phyloP scores from a whole-genome alignment of 2,888 invertebrate species.

The Ormyrus pomaceus region DNA sequence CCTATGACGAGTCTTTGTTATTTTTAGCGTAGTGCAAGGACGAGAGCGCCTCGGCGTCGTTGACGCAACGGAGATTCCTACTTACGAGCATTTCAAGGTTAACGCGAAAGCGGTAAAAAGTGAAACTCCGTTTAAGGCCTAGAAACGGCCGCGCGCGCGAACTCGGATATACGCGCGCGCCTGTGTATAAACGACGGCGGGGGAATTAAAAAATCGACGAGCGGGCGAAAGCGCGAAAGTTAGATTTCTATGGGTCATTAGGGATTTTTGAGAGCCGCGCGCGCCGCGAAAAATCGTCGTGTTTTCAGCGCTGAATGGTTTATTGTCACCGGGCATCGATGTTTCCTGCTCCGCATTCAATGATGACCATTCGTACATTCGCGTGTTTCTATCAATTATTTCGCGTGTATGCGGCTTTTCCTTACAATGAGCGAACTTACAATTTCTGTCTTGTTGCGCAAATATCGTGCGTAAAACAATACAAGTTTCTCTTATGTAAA shows the following conservation, averaged over 20 bases:
- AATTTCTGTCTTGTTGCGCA: slow-evolving; percentile 2
- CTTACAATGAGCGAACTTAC: slow-evolving; percentile 11
- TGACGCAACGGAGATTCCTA: too few species aligned
- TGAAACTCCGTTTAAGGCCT: too few species aligned
- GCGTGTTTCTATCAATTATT: slow-evolving; percentile 33
- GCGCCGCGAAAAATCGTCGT: background rate
- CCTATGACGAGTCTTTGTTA: too few species aligned
- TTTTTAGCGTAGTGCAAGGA: too few species aligned
- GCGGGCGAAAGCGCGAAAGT: slow-evolving; percentile 23
- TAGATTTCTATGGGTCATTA: background rate
- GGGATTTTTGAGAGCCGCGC: background rate
- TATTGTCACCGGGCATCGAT: too few species aligned
- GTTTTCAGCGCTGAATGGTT: background rate
- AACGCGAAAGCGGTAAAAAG: too few species aligned
- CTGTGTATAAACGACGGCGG: too few species aligned
- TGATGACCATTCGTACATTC: slow-evolving; percentile 8
- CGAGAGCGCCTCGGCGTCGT: too few species aligned
- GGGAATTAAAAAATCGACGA: too few species aligned
- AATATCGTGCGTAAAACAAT: slow-evolving; percentile 16
- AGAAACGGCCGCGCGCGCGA: too few species aligned
- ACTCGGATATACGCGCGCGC: too few species aligned
- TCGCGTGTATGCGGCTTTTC: background rate
- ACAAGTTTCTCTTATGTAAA: slow-evolving; percentile 39
- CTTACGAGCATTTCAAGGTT: too few species aligned
- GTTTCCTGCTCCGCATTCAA: background rate